Conservation (phyloP, 1,140 invertebrate genomes). For the Pseudomyrmex sp. region DNA sequence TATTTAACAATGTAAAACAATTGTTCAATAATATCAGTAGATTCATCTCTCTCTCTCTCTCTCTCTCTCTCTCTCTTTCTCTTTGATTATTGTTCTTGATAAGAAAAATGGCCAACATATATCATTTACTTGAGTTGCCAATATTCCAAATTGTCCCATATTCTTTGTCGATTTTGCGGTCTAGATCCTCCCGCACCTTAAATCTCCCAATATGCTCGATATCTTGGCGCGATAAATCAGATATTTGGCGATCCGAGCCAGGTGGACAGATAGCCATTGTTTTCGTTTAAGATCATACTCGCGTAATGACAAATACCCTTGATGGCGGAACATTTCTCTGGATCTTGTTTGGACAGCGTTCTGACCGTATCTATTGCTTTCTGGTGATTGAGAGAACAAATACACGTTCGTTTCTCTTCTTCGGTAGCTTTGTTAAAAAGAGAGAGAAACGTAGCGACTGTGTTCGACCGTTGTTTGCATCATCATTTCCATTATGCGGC, state of each 20-base stretch:
- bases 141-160: constrained; percentile 67
- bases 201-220: constrained; percentile 66
- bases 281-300: constrained; percentile 64
- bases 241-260: constrained; percentile 79
- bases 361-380: constrained; percentile 61
- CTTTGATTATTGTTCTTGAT: background rate
- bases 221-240: constrained; percentile 76
- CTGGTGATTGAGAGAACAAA: constrained; percentile 63
- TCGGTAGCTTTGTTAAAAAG: constrained; percentile 73
- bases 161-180: constrained; percentile 70
- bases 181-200: constrained; percentile 52
- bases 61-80: too few species aligned
- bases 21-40: too few species aligned
- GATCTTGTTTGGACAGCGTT: constrained; percentile 66
- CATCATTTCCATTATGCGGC: constrained; percentile 77
- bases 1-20: too few species aligned
- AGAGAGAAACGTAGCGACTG: constrained; percentile 52
- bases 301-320: constrained; percentile 75
- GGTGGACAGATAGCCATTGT: constrained; percentile 62
- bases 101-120: constrained; percentile 21
- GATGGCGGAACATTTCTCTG: constrained; percentile 63
- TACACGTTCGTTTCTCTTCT: constrained; percentile 64
- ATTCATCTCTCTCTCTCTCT: too few species aligned
- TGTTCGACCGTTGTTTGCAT: constrained; percentile 72
- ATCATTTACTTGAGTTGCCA: constrained; percentile 26